A percentile compares a stretch with the other conserved stretches of the same genome.
phyloP scores from a whole-genome alignment of 2,113 vertebrate genomes.

The Bos javanicus region DNA sequence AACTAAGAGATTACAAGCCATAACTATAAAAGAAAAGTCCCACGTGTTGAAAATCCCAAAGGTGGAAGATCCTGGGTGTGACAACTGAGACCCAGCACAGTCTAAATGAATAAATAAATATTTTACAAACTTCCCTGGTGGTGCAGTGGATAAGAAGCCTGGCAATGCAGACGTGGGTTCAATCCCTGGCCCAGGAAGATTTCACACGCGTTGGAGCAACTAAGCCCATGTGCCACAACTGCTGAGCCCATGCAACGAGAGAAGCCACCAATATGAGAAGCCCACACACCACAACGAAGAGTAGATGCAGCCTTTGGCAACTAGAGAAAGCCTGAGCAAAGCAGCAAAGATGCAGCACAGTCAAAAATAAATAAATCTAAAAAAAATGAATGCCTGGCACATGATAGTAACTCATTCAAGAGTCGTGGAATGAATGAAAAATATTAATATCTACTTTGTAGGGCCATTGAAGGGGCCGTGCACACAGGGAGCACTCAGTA shows the following conservation, averaged over 20 bases:
- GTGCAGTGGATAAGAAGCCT: background rate
- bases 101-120: background rate
- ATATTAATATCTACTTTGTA: background rate
- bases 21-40: background rate
- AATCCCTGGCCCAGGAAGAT: background rate
- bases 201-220: rapidly evolving
- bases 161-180: background rate
- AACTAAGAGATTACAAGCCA: background rate
- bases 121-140: background rate
- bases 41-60: background rate
- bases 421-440: background rate
- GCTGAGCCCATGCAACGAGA: background rate
- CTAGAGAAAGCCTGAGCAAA: background rate
- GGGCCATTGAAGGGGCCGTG: background rate
- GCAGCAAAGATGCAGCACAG: background rate
- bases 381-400: background rate
- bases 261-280: background rate
- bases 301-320: rapidly evolving
- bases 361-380: background rate
- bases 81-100: background rate
- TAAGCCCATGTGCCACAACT: background rate
- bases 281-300: background rate
- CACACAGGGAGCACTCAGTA: background rate
- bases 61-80: background rate
- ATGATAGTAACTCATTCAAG: background rate